phyloP scores from a whole-genome alignment of 2,888 invertebrate species.

The Dryobotodes eremita region DNA sequence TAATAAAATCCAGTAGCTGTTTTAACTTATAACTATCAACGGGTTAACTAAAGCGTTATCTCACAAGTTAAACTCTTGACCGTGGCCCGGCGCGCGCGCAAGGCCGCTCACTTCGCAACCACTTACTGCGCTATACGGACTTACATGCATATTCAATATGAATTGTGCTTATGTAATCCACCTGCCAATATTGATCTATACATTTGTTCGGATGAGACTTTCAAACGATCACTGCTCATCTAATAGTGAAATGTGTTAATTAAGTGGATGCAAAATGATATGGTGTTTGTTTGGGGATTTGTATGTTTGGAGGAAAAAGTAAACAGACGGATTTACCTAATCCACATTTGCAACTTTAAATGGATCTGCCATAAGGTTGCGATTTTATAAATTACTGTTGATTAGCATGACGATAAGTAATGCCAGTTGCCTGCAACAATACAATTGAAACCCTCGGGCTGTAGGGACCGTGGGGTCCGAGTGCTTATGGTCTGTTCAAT shows the following conservation, averaged over 20 bases:
- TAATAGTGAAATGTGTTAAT: constrained; percentile 5
- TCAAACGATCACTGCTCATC: background rate
- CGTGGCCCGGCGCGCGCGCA: constrained; percentile 64
- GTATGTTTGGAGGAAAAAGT: background rate
- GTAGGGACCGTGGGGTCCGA: too few relatives aligned
- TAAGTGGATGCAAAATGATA: background rate
- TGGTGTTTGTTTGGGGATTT: background rate
- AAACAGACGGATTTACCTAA: background rate
- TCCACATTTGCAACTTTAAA: background rate
- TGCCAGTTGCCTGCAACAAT: background rate
- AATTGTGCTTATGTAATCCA: constrained; percentile 46
- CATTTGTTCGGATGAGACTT: constrained; percentile 24
- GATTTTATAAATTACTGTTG: background rate
- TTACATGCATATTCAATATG: constrained; percentile 22
- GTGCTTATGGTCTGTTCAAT: too few relatives aligned
- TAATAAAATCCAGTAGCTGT: background rate
- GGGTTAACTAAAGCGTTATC: constrained; percentile 27
- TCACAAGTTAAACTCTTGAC: constrained; percentile 63
- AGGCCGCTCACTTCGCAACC: constrained; percentile 57
- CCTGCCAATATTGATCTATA: constrained; percentile 12
- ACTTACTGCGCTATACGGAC: constrained; percentile 38
- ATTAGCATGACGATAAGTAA: background rate
- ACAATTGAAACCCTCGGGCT: too few relatives aligned
- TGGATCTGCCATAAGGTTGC: background rate
- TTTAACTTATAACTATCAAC: background rate